These are phyloP conservation scores for Sylvia atricapilla DNA, from an alignment of 2,113 vertebrate species.

Conservation along the genomic window DNA sequence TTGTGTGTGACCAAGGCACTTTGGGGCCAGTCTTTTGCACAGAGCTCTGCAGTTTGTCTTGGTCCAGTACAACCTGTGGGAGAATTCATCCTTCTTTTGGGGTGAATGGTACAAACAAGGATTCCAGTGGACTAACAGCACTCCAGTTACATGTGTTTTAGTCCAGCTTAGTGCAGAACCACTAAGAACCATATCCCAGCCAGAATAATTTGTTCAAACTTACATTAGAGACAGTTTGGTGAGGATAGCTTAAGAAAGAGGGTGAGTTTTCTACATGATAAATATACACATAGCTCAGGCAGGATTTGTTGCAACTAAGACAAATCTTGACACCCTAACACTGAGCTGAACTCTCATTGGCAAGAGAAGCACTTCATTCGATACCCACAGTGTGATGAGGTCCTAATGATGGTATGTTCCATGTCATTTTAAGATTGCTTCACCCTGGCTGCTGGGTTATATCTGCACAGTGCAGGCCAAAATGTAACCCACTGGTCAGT, in stretches of 20 bases:
- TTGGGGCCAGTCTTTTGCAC: accelerated
- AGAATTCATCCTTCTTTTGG: not conserved
- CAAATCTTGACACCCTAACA: not conserved
- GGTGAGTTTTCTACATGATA: not conserved
- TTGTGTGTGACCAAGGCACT: accelerated
- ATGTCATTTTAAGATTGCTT: not conserved
- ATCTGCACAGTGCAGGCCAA: constrained; percentile 12
- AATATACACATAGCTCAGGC: not conserved
- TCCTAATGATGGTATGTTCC: not conserved
- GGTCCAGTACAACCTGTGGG: not conserved
- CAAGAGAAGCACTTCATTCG: not conserved
- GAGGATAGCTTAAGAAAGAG: not conserved
- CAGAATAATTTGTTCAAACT: not conserved
- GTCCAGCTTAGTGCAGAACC: not conserved
- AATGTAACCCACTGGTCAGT: not conserved
- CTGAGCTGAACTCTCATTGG: not conserved
- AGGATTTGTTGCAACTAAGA: not conserved
- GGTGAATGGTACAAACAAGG: not conserved
- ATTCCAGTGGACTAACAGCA: not conserved
- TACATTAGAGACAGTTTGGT: not conserved
- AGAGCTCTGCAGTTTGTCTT: not conserved
- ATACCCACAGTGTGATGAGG: not conserved
- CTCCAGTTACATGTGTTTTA: not conserved
- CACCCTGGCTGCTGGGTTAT: not conserved
- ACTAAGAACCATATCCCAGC: not conserved